Percentiles rank a stretch among this genome's conserved stretches.
Conservation (phyloP, 35 echinoderm and acorn worm species). For the Heliocidaris tuberculata region DNA sequence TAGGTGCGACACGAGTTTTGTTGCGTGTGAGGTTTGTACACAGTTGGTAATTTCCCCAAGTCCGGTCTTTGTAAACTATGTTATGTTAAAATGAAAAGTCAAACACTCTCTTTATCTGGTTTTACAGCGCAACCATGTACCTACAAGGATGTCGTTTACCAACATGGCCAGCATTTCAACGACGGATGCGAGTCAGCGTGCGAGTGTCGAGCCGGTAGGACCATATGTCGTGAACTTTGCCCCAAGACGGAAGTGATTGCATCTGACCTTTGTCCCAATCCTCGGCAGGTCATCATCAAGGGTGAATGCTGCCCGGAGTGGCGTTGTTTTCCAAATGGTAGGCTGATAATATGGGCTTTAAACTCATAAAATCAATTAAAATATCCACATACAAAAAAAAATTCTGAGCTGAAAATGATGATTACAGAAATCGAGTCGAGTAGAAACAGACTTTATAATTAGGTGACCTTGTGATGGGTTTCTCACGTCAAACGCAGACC, state of each 20-base stretch:
- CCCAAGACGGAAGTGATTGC: slow-evolving; percentile 71
- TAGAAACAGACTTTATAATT: too few relatives aligned
- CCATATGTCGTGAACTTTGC: slow-evolving; percentile 82
- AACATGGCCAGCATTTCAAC: slow-evolving; percentile 73
- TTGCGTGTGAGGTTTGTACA: too few relatives aligned
- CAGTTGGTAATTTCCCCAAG: too few relatives aligned
- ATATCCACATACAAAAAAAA: too few relatives aligned
- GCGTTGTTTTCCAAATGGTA: slow-evolving; percentile 89
- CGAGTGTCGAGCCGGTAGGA: slow-evolving; percentile 76
- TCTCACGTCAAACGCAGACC: too few relatives aligned
- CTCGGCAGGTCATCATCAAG: slow-evolving; percentile 70
- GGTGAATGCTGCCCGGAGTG: slow-evolving; percentile 91
- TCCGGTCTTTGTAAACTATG: neutral
- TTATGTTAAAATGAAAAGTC: neutral
- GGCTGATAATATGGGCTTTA: neutral
- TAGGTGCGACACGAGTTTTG: too few relatives aligned
- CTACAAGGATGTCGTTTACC: slow-evolving; percentile 75
- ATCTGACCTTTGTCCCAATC: slow-evolving; percentile 76
- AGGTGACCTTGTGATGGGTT: too few relatives aligned
- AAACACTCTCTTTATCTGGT: neutral
- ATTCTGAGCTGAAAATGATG: too few relatives aligned
- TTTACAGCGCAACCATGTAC: slow-evolving; percentile 81
- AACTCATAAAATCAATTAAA: too few relatives aligned
- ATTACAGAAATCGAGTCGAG: too few relatives aligned
- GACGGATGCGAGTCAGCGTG: slow-evolving; percentile 84